Conservation (phyloP, 2,797 vertebrate genomes). For the Sebastes minor region DNA sequence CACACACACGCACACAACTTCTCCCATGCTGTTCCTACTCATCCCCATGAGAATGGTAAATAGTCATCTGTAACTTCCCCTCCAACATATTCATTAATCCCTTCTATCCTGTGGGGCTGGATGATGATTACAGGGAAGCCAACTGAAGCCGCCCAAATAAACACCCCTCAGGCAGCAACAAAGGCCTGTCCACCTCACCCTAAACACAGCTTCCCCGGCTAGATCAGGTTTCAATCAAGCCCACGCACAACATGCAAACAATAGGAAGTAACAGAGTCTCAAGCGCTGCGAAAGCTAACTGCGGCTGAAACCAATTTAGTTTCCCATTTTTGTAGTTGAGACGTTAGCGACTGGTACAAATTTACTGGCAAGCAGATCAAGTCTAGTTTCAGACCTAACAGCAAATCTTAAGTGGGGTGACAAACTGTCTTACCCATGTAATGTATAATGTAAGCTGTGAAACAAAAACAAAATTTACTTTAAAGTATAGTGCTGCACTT, state of each 20-base stretch:
- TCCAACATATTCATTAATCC: constrained; percentile 81
- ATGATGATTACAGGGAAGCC: constrained; percentile 82
- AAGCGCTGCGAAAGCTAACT: constrained; percentile 46
- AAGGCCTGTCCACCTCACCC: constrained; percentile 81
- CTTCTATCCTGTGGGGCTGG: constrained; percentile 77
- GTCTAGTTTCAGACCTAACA: not conserved
- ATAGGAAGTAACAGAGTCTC: constrained; percentile 74
- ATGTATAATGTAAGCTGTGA: not conserved
- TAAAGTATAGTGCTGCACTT: not conserved
- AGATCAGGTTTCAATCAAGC: constrained; percentile 82
- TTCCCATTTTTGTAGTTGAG: constrained; percentile 55
- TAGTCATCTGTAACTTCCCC: constrained; percentile 82
- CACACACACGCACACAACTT: constrained; percentile 10
- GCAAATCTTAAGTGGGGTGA: not conserved
- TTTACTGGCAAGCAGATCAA: constrained; percentile 24
- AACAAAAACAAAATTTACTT: not conserved
- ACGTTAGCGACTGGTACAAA: constrained; percentile 18
- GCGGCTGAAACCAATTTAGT: constrained; percentile 64
- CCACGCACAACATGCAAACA: constrained; percentile 77
- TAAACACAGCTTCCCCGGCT: constrained; percentile 79
- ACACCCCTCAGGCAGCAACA: constrained; percentile 80
- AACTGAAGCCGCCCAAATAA: constrained; percentile 81
- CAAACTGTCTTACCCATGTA: not conserved
- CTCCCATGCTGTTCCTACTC: constrained; percentile 50
- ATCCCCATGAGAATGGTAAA: constrained; percentile 77